Conservation (phyloP, 2,888 invertebrate genomes). For the Lasius platythorax region DNA sequence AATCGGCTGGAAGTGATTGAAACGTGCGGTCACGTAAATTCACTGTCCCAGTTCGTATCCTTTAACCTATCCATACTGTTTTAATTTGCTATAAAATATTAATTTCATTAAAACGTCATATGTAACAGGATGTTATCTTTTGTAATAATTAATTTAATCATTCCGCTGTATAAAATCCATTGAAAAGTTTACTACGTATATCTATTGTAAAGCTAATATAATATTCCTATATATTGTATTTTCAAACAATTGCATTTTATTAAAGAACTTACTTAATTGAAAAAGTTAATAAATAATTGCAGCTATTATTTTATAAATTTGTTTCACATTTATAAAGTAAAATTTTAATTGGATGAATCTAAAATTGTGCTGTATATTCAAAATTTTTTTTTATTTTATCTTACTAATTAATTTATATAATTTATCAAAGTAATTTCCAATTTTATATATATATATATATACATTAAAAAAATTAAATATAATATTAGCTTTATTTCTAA, state of each 20-base stretch:
- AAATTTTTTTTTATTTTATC: background rate
- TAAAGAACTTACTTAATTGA: background rate
- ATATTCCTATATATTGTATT: background rate
- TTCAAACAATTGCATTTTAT: background rate
- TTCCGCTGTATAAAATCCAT: background rate
- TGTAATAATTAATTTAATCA: constrained; percentile 32
- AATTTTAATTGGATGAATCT: background rate
- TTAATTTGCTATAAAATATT: constrained; percentile 28
- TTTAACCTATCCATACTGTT: background rate
- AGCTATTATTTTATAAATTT: background rate
- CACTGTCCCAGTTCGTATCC: constrained; percentile 28
- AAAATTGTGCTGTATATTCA: background rate
- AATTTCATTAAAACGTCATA: constrained; percentile 18
- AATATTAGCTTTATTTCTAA: constrained; percentile 13
- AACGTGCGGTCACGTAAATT: constrained; percentile 51
- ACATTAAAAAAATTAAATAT: constrained; percentile 29
- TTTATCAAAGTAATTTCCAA: background rate
- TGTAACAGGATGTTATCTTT: constrained; percentile 3
- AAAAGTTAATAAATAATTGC: background rate
- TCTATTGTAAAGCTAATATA: background rate
- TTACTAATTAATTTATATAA: background rate
- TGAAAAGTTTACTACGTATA: background rate
- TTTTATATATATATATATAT: constrained; percentile 12
- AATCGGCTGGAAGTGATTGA: constrained; percentile 59
- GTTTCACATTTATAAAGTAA: background rate